phyloP scores from a whole-genome alignment of 2,888 invertebrate species.

The Phrixothrix hirtus region DNA sequence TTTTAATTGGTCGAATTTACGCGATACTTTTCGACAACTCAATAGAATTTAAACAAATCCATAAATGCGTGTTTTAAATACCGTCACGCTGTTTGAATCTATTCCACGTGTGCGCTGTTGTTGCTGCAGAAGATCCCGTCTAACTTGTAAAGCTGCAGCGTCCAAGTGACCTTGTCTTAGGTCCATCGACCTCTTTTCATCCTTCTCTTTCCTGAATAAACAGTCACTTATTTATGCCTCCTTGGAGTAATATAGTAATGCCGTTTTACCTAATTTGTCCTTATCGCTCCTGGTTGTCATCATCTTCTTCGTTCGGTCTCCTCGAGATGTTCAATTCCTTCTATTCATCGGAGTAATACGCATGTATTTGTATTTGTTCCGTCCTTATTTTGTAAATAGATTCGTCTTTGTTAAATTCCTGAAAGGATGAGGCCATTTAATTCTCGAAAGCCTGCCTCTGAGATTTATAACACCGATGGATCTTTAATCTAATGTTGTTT shows the following conservation, averaged over 20 bases:
- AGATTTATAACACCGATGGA: conserved; percentile 2
- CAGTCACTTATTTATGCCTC: neutral
- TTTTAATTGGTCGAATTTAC: too few relatives aligned
- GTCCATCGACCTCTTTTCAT: conserved; percentile 39
- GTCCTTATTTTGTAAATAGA: neutral
- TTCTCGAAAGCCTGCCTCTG: conserved; percentile 1
- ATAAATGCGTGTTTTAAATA: too few relatives aligned
- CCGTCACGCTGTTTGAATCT: neutral
- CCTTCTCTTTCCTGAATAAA: conserved; percentile 5
- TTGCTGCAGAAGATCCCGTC: conserved; percentile 24
- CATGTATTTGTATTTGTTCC: neutral
- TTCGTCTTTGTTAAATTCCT: neutral
- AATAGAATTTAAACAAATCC: too few relatives aligned
- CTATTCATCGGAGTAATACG: neutral
- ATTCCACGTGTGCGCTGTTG: too few relatives aligned
- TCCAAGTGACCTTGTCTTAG: conserved; percentile 43
- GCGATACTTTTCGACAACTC: too few relatives aligned
- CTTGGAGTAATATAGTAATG: conserved; percentile 1
- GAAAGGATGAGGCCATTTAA: conserved; percentile 5
- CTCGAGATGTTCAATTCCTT: neutral
- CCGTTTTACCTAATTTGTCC: conserved; percentile 7
- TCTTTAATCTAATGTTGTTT: conserved; percentile 6
- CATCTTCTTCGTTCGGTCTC: neutral
- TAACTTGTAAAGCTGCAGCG: conserved; percentile 24
- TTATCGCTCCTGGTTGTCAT: conserved; percentile 1